Evolutionary conservation across 2,797 vertebrate species (phyloP).

Genomic region (Psittacula echo): DNA sequence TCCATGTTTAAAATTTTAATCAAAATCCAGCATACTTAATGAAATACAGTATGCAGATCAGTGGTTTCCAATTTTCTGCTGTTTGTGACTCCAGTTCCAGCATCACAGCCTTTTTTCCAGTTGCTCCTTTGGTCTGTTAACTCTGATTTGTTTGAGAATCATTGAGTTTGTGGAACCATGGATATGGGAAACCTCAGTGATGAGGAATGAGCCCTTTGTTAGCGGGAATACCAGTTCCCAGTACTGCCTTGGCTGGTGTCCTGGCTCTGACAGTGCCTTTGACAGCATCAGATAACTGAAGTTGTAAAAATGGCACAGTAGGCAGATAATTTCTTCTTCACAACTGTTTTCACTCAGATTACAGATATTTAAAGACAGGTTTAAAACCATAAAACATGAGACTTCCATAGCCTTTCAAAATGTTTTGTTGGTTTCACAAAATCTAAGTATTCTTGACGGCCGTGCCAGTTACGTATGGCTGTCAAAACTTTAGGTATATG

Average conservation of each 20-base stretch:
- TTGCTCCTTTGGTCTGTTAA: not conserved
- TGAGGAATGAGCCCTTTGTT: conserved; percentile 35
- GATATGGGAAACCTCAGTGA: not conserved
- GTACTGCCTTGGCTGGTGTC: conserved; percentile 20
- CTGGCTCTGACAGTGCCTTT: conserved; percentile 12
- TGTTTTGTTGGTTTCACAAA: not conserved
- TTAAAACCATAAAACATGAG: not conserved
- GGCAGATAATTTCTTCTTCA: conserved; percentile 12
- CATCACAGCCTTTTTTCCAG: not conserved
- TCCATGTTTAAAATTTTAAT: not conserved
- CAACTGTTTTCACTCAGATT: conserved; percentile 26
- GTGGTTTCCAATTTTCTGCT: not conserved
- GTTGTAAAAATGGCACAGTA: conserved; percentile 23
- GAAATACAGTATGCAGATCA: not conserved
- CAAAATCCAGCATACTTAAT: not conserved
- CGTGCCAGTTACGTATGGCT: not conserved
- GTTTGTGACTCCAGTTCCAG: not conserved
- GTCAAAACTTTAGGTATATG: not conserved
- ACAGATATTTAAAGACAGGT: conserved; percentile 20
- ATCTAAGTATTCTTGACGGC: not conserved
- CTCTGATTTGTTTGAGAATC: not conserved
- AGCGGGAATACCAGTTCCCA: not conserved
- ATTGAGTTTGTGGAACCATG: conserved; percentile 1
- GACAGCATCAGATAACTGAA: conserved; percentile 28
- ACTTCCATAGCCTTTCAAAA: conserved; percentile 11